These are phyloP conservation scores for Gymnocephalus cernua DNA, from an alignment of 2,113 vertebrate genomes.

Conservation along the genomic window DNA sequence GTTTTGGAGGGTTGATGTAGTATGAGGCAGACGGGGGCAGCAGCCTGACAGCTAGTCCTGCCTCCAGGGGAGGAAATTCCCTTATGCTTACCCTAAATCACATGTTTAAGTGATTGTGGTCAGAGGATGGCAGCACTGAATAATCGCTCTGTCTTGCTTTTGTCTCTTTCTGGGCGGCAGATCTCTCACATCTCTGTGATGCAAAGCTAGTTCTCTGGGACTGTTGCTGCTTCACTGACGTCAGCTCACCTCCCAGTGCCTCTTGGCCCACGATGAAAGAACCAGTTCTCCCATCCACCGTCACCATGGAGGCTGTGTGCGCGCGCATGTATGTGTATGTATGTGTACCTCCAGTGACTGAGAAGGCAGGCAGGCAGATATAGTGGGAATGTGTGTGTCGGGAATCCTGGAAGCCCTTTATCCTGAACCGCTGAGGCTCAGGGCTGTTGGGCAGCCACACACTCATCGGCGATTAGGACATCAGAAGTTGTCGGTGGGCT, in stretches of 20 bases:
- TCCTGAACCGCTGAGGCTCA: constrained; percentile 63
- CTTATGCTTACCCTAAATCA: neutral
- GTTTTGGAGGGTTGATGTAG: neutral
- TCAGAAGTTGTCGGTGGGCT: constrained; percentile 81
- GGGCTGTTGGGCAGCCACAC: constrained; percentile 70
- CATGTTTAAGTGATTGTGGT: constrained; percentile 11
- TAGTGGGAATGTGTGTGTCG: constrained; percentile 64
- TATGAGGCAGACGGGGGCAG: neutral
- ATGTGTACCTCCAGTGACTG: constrained; percentile 48
- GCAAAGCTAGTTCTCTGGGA: constrained; percentile 74
- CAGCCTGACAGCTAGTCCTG: neutral
- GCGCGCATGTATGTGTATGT: constrained; percentile 46
- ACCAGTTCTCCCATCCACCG: constrained; percentile 36
- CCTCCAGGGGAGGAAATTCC: neutral
- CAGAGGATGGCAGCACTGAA: constrained; percentile 61
- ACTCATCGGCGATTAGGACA: constrained; percentile 78
- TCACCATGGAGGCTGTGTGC: constrained; percentile 40
- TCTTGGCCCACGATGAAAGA: constrained; percentile 79
- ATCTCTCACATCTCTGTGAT: constrained; percentile 85
- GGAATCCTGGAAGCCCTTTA: constrained; percentile 66
- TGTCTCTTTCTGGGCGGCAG: constrained; percentile 72
- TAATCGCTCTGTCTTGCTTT: constrained; percentile 44
- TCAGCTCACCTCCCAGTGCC: constrained; percentile 65
- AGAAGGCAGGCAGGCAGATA: constrained; percentile 51
- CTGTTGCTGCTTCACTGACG: constrained; percentile 64